These are phyloP conservation scores for Minunthozetes semirufus DNA, from an alignment of 2,888 invertebrate species.

Conservation along the genomic window DNA sequence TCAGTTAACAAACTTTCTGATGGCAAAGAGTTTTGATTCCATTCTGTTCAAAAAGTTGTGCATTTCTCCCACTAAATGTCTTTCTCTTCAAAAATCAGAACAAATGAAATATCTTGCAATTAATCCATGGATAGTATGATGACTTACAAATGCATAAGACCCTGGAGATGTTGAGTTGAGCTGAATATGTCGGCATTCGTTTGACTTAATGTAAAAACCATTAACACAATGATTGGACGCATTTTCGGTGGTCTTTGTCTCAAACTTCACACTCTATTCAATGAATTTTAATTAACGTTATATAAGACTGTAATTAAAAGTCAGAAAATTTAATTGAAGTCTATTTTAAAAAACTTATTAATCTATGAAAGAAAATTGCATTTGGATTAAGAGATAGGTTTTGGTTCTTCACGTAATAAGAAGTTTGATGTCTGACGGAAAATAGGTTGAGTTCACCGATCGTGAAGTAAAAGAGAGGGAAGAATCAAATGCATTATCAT, in stretches of 20 bases:
- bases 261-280: not conserved
- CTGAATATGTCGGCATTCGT: constrained; percentile 45
- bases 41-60: constrained; percentile 45
- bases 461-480: constrained; percentile 23
- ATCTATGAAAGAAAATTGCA: not conserved
- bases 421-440: not conserved
- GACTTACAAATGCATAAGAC: constrained; percentile 43
- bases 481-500: not conserved
- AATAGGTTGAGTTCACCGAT: constrained; percentile 29
- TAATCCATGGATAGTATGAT: not conserved
- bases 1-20: constrained; percentile 44
- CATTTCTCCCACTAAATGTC: constrained; percentile 45
- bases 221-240: constrained; percentile 17
- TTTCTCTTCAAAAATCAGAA: constrained; percentile 41
- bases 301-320: not conserved
- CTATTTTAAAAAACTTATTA: not conserved
- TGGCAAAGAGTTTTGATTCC: constrained; percentile 44
- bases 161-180: constrained; percentile 45
- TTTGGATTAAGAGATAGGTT: constrained; percentile 1
- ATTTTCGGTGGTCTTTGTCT: not conserved
- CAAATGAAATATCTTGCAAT: not conserved
- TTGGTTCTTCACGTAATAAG: not conserved
- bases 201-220: not conserved
- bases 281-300: not conserved
- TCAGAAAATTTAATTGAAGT: not conserved